These are phyloP conservation scores for Oreochromis aureus DNA, from an alignment of 2,113 vertebrate species.

Conservation along the genomic window DNA sequence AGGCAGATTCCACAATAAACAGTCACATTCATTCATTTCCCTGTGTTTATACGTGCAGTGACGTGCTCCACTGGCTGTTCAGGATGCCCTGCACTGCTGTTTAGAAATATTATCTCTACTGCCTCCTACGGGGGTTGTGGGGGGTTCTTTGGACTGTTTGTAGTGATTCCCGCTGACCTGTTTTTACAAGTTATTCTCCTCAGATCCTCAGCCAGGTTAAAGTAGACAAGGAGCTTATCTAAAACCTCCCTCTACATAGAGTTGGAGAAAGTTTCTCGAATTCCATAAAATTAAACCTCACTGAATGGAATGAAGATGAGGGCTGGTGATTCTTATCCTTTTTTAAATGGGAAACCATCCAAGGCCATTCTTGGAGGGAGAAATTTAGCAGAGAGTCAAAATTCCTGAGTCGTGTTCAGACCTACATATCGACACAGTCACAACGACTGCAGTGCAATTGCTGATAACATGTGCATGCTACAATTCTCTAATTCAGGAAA, in stretches of 20 bases:
- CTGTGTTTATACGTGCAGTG: background rate
- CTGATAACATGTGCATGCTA: background rate
- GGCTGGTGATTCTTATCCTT: background rate
- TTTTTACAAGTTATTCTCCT: slow-evolving; percentile 22
- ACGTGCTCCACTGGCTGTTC: background rate
- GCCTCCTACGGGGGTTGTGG: background rate
- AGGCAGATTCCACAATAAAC: slow-evolving; percentile 7
- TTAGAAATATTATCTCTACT: slow-evolving; percentile 33
- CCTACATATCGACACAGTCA: background rate
- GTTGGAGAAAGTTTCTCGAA: background rate
- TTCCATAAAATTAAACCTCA: background rate
- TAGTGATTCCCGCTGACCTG: slow-evolving; percentile 15
- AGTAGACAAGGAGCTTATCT: slow-evolving; percentile 7
- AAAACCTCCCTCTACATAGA: background rate
- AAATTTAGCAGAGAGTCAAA: background rate
- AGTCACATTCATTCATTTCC: slow-evolving; percentile 1
- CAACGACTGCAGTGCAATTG: background rate
- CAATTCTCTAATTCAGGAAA: background rate
- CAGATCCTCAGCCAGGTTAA: slow-evolving; percentile 23
- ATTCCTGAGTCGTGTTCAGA: background rate
- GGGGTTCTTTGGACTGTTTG: slow-evolving; percentile 19
- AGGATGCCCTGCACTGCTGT: slow-evolving; percentile 4
- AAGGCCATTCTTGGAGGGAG: background rate
- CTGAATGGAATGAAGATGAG: background rate
- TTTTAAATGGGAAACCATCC: background rate